These are phyloP conservation scores for Microtus ochrogaster DNA, from an alignment of 2,113 vertebrate genomes.

Conservation along the genomic window DNA sequence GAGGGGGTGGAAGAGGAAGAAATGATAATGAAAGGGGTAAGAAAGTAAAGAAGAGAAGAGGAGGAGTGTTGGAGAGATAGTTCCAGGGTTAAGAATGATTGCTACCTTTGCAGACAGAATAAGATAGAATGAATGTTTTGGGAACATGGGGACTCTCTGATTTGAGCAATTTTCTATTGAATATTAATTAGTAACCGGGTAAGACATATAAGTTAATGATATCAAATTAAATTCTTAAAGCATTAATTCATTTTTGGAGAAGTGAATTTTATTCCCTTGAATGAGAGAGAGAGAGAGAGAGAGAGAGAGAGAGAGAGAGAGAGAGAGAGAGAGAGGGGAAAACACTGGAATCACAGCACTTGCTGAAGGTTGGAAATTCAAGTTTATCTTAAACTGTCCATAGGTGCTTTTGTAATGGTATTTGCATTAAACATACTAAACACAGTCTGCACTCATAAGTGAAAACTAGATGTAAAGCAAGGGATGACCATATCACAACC, in stretches of 20 bases:
- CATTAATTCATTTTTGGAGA: slow-evolving; percentile 41
- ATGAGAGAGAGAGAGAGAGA: background rate
- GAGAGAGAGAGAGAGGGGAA: background rate
- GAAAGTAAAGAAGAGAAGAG: background rate
- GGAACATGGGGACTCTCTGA: background rate
- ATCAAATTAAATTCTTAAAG: slow-evolving; percentile 1
- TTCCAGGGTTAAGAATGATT: background rate
- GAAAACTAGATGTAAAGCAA: too few relatives aligned
- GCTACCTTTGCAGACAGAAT: background rate
- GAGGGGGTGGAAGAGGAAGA: background rate
- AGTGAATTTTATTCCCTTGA: background rate
- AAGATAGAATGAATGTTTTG: slow-evolving; percentile 3
- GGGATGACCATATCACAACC: too few relatives aligned
- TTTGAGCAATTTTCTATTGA: slow-evolving; percentile 39
- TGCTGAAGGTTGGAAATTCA: background rate
- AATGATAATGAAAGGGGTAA: too few relatives aligned
- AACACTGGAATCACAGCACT: too few relatives aligned
- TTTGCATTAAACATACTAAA: background rate
- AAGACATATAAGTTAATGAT: background rate
- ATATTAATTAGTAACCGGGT: background rate
- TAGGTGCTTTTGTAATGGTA: background rate
- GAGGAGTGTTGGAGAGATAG: background rate
- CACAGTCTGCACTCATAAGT: too few relatives aligned
- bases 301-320: background rate
- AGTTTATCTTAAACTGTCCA: background rate